Percentiles rank a stretch among this genome's conserved stretches.
Conservation (phyloP, 1,140 invertebrate genomes). For the Helicoverpa armigera region DNA sequence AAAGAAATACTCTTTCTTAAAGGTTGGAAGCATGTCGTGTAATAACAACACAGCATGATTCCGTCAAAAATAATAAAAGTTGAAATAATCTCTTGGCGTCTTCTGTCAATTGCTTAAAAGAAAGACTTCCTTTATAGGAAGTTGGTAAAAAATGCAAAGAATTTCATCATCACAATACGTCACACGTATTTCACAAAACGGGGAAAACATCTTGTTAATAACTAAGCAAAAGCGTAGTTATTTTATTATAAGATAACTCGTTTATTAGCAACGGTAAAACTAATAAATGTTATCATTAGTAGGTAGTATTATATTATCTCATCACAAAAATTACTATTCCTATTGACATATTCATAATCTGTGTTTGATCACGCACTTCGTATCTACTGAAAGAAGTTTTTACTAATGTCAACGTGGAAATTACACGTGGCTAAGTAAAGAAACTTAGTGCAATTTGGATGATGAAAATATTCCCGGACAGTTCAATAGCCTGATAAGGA, state of each 20-base stretch:
- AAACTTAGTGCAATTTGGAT: not conserved
- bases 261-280: conserved; percentile 12
- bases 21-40: too few species aligned
- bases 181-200: not conserved
- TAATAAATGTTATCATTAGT: conserved; percentile 29
- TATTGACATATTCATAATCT: conserved; percentile 24
- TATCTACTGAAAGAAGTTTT: conserved; percentile 7
- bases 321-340: conserved; percentile 26
- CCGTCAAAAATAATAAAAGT: too few species aligned
- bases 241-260: conserved; percentile 28
- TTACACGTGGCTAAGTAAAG: not conserved
- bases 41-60: too few species aligned
- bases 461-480: not conserved
- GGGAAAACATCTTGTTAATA: conserved; percentile 21
- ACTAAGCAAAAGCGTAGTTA: conserved; percentile 29
- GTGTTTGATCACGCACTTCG: conserved; percentile 21
- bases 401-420: not conserved
- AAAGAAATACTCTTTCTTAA: too few species aligned
- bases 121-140: too few species aligned
- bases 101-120: not conserved
- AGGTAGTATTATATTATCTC: conserved; percentile 12
- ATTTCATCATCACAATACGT: not conserved
- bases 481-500: not conserved
- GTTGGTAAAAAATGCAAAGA: not conserved
- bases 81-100: too few species aligned